These are phyloP conservation scores for Amphiprion ocellaris DNA, from an alignment of 2,113 vertebrate genomes.

Conservation along the genomic window DNA sequence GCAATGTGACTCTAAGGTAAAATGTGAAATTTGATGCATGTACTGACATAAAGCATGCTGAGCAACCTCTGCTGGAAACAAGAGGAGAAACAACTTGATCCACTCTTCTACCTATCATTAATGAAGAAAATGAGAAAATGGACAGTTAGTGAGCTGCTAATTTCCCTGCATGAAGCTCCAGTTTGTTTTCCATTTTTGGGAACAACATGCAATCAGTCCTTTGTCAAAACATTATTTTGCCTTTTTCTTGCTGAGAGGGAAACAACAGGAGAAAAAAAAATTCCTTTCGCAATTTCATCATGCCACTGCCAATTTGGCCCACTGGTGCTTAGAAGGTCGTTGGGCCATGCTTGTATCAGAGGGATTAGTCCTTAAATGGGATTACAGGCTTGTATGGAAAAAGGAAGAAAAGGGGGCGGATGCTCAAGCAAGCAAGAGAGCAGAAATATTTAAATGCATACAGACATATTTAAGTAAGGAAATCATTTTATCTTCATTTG, in stretches of 20 bases:
- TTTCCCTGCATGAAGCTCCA: slow-evolving; percentile 32
- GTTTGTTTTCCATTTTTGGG: slow-evolving; percentile 18
- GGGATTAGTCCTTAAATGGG: slow-evolving; percentile 74
- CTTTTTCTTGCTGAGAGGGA: slow-evolving; percentile 30
- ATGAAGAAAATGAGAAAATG: slow-evolving; percentile 18
- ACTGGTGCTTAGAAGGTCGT: slow-evolving; percentile 56
- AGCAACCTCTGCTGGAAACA: not conserved
- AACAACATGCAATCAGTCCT: slow-evolving; percentile 25
- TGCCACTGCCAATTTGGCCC: slow-evolving; percentile 52
- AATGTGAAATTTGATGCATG: not conserved
- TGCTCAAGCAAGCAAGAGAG: slow-evolving; percentile 49
- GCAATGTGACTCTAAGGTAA: slow-evolving; percentile 29
- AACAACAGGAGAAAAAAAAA: slow-evolving; percentile 32
- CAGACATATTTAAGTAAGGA: slow-evolving; percentile 48
- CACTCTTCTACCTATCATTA: not conserved
- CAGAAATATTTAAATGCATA: slow-evolving; percentile 59
- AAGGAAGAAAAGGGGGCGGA: slow-evolving; percentile 38
- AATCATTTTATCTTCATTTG: slow-evolving; percentile 58
- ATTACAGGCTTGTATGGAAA: slow-evolving; percentile 62
- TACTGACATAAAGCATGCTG: slow-evolving; percentile 7
- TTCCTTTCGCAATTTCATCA: slow-evolving; percentile 42
- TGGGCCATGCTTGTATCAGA: slow-evolving; percentile 58
- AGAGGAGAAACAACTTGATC: not conserved
- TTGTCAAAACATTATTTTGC: slow-evolving; percentile 46
- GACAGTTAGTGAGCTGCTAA: slow-evolving; percentile 17